phyloP scores from a whole-genome alignment of 2,888 invertebrate species.

The Scaptomyza polygonia region DNA sequence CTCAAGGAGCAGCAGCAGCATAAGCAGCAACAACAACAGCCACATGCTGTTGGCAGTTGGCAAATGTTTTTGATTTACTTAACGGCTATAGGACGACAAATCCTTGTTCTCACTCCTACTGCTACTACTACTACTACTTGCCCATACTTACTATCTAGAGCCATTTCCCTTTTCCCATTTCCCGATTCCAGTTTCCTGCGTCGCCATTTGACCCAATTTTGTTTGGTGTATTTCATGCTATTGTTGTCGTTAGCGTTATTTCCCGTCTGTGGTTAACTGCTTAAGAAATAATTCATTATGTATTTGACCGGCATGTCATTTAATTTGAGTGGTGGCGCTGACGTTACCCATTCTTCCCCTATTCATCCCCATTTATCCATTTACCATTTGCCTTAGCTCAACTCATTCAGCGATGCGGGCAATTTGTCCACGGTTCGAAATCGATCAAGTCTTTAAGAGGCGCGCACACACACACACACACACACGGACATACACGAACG shows the following conservation, averaged over 20 bases:
- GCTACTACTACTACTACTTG: neutral
- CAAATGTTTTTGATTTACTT: conserved; percentile 68
- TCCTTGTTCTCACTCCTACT: neutral
- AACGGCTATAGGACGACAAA: conserved; percentile 31
- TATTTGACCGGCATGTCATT: conserved; percentile 72
- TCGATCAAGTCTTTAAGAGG: conserved; percentile 65
- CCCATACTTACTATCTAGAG: neutral
- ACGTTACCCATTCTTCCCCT: conserved; percentile 6
- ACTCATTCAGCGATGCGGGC: conserved; percentile 56
- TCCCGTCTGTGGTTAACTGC: conserved; percentile 67
- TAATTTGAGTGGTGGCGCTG: conserved; percentile 72
- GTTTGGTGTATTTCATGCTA: conserved; percentile 1
- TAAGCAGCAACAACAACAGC: conserved; percentile 5
- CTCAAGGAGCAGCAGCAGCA: neutral
- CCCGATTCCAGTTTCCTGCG: conserved; percentile 7
- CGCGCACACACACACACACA: conserved; percentile 4
- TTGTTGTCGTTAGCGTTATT: conserved; percentile 4
- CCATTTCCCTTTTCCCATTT: conserved; percentile 2
- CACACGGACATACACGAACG: neutral
- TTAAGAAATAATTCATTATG: conserved; percentile 79
- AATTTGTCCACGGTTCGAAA: conserved; percentile 68
- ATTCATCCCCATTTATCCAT: conserved; percentile 1
- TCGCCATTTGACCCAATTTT: conserved; percentile 61
- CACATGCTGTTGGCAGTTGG: conserved; percentile 60
- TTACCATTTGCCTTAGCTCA: neutral